Percentiles rank a stretch among this genome's conserved stretches.
phyloP scores from a whole-genome alignment of 2,888 invertebrate genomes.

The Calliscelio sp. region DNA sequence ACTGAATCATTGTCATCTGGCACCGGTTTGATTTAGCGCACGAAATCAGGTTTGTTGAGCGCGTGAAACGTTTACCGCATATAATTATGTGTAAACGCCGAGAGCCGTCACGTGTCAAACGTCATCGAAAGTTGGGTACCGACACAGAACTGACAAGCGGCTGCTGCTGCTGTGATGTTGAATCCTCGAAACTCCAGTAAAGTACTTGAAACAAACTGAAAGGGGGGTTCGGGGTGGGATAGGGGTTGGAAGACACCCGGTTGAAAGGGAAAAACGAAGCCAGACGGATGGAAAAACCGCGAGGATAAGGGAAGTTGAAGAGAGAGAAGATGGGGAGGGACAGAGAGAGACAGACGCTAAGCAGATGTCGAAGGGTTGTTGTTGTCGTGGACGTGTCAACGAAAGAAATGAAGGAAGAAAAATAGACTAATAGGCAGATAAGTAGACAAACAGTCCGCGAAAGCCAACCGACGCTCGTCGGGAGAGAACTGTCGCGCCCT shows the following conservation, averaged over 20 bases:
- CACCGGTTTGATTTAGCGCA: too few relatives aligned
- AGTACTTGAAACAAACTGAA: slow-evolving; percentile 49
- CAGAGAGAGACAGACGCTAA: background rate
- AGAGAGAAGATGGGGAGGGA: slow-evolving; percentile 18
- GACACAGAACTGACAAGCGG: slow-evolving; percentile 47
- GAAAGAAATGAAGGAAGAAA: slow-evolving; percentile 45
- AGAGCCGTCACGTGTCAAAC: slow-evolving; percentile 63
- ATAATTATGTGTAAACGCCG: slow-evolving; percentile 38
- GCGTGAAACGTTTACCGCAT: too few relatives aligned
- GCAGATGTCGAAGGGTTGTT: background rate
- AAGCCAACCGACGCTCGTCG: slow-evolving; percentile 83
- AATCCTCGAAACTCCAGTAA: slow-evolving; percentile 45
- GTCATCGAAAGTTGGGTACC: slow-evolving; percentile 56
- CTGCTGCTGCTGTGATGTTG: slow-evolving; percentile 11
- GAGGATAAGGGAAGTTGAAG: background rate
- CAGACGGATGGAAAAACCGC: slow-evolving; percentile 17
- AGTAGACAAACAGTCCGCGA: slow-evolving; percentile 73
- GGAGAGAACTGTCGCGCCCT: slow-evolving; percentile 85
- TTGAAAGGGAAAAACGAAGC: slow-evolving; percentile 3
- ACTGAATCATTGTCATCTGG: too few relatives aligned
- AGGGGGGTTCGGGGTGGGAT: background rate
- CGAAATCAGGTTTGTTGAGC: too few relatives aligned
- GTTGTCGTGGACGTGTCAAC: slow-evolving; percentile 32
- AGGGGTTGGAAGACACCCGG: background rate
- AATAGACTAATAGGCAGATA: slow-evolving; percentile 36